Evolutionary conservation across 2,888 invertebrate species (phyloP), one percentile per base, ranked within the genome.

Genomic region (Plebejus melissa): DNA sequence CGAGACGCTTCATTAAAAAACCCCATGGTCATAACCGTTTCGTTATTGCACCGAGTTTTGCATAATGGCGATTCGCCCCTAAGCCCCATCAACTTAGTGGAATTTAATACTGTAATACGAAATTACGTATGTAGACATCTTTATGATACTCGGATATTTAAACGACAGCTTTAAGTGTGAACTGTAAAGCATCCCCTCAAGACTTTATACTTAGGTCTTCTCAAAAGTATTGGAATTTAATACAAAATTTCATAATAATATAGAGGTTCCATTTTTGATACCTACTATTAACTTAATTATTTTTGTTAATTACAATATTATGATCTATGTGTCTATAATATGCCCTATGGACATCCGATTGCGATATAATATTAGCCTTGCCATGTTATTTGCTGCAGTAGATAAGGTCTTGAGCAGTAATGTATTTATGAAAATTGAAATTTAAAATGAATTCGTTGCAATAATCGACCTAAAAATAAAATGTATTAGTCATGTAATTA

Each of bases 21-120:
- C 76, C 77, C 78, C 79, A 76, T 74, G 50, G 76, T 82, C 81
- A 87, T 87, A 86, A 82, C 82, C 83, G 77, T 77, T 78, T 82
- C 83, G 86, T 88, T 90, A 90, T 87, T 85, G 87, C 87, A 83
- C 82, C 80, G 80, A 83, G 84, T 89, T 90, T 90, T 89, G 90
- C 90, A 90, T 90, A 90, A 90, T 86, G 82, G 81, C 80, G 74
- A 79, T 78, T 80, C 77, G 76, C 77, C 79, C 80, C 76, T 75
- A 75, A 79, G 75, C 74, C 58, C 76, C 28, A 78, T 76, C 79
- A 75, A 74, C 78, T 71, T 77, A 70, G 41, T 65, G 79, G 89
- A 88, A 90, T 90, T 87, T 90, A 88, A 72, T 72, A 72, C 46
- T 54, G 28, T 50, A 13, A 72, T 72, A 72, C 72, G 72, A 72